Base-by-base conservation (phyloP, 2,113 vertebrate species). In the Pao palembangensis region DNA sequence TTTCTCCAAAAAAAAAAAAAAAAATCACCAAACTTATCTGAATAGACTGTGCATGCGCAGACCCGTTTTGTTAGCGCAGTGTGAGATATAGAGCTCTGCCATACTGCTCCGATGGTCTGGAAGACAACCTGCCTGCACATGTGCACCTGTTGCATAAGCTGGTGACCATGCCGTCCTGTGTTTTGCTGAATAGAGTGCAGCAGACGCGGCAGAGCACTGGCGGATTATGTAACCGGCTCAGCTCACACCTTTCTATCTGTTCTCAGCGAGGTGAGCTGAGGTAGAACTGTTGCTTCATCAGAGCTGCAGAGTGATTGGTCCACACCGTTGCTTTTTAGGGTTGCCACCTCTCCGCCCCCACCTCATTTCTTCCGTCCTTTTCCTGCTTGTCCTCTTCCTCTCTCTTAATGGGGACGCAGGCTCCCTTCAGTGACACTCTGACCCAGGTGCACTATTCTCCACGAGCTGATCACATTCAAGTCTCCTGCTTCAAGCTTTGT, bases 61-160 rank as follows among this genome's bases (percentile, higher is more conserved):
- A 64, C 75, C 77, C 73, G 69, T 77, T 83, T 70, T 77, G 61
- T 61, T 72, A 70, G 75, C 60, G 64, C 47, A 38, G 69, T 67
- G 76, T 84, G 71, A n/a, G 44, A 47, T 76, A 72, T 83, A 71
- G 67, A 79, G 69, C 73, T 64, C 63, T 3, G 38, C 44, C 51
- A 46, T 42, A 41, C 56, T 51, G 73, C 68, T 55, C 49, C 17
- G 51, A 48, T 58, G 65, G 78, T 81, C 81, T 77, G 69, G 64
- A 47, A 80, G 72, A 86, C 78, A 82, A 82, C 77, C 84, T 79
- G 81, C 79, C 52, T 67, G 79, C 84, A 85, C 89, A 85, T 91
- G 89, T 86, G 85, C 88, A 90, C 90, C 86, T 90, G 90, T 88
- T 90, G 88, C 87, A 83, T 91, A 90, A 90, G 82, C 78, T 81